Conservation (phyloP, 2,888 invertebrate genomes). For the Hyalella azteca region DNA sequence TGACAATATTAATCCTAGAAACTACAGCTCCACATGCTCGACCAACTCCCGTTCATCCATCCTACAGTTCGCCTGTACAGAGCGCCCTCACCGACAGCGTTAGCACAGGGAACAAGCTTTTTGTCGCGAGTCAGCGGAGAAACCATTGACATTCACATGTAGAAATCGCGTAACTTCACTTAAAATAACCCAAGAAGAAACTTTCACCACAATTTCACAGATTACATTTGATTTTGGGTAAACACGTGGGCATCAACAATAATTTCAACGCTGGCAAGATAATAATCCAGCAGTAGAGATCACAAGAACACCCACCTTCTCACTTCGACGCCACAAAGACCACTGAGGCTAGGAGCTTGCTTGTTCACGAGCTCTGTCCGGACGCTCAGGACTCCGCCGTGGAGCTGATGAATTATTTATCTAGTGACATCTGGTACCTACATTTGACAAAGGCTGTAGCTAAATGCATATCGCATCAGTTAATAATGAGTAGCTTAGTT, state of each 20-base stretch:
- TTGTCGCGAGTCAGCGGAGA: neutral
- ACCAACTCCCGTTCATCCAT: constrained; percentile 1
- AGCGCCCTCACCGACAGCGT: neutral
- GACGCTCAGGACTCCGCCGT: no score
- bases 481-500: no score
- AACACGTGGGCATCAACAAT: constrained; percentile 20
- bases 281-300: neutral
- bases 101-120: neutral
- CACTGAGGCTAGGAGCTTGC: neutral
- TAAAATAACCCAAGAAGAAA: neutral
- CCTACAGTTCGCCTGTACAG: neutral
- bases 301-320: neutral
- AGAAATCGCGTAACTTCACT: neutral
- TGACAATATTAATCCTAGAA: neutral
- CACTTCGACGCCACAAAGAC: neutral
- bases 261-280: constrained; percentile 25
- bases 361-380: no score
- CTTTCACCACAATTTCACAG: neutral
- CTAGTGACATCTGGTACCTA: no score
- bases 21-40: neutral
- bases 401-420: no score
- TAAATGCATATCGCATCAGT: no score
- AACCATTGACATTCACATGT: neutral
- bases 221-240: neutral
- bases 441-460: no score